Evolutionary conservation across 2,797 vertebrate species (phyloP).

Genomic region (Poecilia gillii): DNA sequence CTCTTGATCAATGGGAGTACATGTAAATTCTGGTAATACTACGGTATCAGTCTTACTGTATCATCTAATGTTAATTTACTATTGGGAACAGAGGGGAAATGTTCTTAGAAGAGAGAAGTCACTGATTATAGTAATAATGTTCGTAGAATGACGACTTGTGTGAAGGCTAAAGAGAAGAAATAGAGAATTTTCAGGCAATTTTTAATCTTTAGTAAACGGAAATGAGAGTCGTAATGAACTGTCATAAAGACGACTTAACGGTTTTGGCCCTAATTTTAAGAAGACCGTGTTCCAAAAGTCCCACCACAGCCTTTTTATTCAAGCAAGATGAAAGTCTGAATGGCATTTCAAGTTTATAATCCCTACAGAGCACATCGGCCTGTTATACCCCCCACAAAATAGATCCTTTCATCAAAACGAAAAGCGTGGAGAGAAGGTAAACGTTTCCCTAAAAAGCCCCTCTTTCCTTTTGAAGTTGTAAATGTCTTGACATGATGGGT

Average conservation of each 20-base stretch:
- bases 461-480: neutral
- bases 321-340: constrained; percentile 39
- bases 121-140: neutral
- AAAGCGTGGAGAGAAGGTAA: neutral
- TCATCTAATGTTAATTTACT: neutral
- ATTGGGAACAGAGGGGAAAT: neutral
- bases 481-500: neutral
- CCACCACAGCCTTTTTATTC: constrained; percentile 20
- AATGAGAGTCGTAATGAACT: constrained; percentile 39
- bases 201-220: constrained; percentile 27
- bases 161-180: neutral
- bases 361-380: constrained; percentile 17
- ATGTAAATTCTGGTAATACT: neutral
- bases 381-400: constrained; percentile 38
- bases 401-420: constrained; percentile 35
- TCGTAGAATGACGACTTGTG: too few species aligned
- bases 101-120: neutral
- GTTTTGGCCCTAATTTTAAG: constrained; percentile 25
- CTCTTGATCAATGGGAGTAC: neutral
- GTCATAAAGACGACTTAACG: constrained; percentile 51
- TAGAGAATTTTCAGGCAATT: neutral
- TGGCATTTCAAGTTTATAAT: constrained; percentile 31
- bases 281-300: constrained; percentile 38
- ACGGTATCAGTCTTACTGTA: neutral
- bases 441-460: neutral